Conservation (phyloP, 92 coral and sea anemone species). For the Virgularia gustaviana region DNA sequence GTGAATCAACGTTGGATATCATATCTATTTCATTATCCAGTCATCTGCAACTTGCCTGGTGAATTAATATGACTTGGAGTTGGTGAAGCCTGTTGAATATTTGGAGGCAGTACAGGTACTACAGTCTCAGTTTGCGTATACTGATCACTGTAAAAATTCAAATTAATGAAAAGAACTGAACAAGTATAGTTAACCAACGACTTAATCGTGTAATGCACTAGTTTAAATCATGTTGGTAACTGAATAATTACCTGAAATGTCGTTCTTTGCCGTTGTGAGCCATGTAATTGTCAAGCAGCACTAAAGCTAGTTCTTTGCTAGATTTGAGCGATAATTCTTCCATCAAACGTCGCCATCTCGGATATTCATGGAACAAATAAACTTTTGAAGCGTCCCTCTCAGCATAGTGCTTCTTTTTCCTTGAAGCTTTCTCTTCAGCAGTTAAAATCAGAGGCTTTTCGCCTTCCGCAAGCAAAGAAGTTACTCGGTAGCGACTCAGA, state of each 20-base stretch:
- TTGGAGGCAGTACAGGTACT: background rate
- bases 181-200: background rate
- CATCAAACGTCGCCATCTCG: slow-evolving; percentile 17
- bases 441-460: background rate
- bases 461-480: background rate
- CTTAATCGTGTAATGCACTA: background rate
- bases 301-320: slow-evolving; percentile 25
- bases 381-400: slow-evolving; percentile 3
- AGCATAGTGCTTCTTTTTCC: slow-evolving; percentile 10
- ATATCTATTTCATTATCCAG: background rate
- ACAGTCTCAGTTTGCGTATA: background rate
- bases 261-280: slow-evolving; percentile 2
- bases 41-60: background rate
- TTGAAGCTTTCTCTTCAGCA: background rate
- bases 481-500: background rate
- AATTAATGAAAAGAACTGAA: background rate
- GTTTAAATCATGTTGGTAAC: background rate
- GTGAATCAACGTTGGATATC: too few relatives aligned
- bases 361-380: background rate
- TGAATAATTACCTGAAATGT: slow-evolving; percentile 10
- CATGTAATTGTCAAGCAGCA: slow-evolving; percentile 16
- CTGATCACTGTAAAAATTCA: background rate
- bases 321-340: slow-evolving; percentile 2
- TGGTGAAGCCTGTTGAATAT: background rate
- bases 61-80: slow-evolving; percentile 6